phyloP scores from a whole-genome alignment of 2,113 vertebrate species.

The Thalassarche chlororhynchos region DNA sequence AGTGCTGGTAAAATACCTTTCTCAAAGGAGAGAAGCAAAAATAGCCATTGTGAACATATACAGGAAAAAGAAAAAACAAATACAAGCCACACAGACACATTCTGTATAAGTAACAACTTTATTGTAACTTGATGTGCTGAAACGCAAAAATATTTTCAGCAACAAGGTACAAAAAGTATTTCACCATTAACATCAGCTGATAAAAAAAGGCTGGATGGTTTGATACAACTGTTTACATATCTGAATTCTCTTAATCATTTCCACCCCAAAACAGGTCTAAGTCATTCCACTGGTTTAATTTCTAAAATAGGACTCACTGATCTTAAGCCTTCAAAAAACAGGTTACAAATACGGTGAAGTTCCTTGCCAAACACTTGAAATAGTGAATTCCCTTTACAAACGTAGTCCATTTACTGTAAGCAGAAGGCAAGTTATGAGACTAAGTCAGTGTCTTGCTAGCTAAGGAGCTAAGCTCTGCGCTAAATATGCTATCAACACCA shows the following conservation, averaged over 20 bases:
- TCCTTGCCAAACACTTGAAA: conserved; percentile 75
- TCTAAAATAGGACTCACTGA: conserved; percentile 72
- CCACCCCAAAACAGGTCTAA: conserved; percentile 67
- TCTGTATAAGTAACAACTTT: conserved; percentile 83
- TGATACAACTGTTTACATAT: conserved; percentile 72
- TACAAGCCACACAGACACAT: conserved; percentile 42
- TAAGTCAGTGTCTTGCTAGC: conserved; percentile 22
- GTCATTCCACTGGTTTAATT: conserved; percentile 72
- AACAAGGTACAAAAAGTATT: conserved; percentile 84
- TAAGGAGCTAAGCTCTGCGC: conserved; percentile 49
- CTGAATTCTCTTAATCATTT: conserved; percentile 65
- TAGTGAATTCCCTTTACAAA: conserved; percentile 73
- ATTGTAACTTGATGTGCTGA: conserved; percentile 83
- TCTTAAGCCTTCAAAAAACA: conserved; percentile 71
- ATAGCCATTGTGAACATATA: background rate
- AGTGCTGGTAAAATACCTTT: background rate
- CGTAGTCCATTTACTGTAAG: conserved; percentile 76
- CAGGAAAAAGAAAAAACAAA: background rate
- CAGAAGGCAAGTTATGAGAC: conserved; percentile 71
- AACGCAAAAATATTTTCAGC: conserved; percentile 85
- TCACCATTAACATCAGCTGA: conserved; percentile 80
- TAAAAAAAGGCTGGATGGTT: conserved; percentile 79
- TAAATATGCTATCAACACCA: background rate
- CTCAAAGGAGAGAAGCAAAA: background rate
- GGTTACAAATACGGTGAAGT: conserved; percentile 70